Conservation (phyloP, 2,113 vertebrate species). For the Podarcis raffonei region DNA sequence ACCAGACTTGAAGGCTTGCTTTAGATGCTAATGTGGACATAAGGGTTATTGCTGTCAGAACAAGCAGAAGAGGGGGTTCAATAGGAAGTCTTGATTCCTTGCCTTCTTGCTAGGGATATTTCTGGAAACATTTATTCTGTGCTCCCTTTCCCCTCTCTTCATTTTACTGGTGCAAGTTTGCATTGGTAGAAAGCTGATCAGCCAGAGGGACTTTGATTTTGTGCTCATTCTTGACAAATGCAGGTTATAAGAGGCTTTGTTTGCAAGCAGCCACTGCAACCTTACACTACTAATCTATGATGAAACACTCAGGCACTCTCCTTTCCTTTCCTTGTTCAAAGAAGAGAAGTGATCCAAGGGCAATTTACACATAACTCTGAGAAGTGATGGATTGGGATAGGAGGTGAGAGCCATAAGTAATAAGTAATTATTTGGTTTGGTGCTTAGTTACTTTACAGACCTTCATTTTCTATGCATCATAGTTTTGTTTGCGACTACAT, state of each 20-base stretch:
- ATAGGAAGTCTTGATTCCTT: not conserved
- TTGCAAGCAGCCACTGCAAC: not conserved
- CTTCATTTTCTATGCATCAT: not conserved
- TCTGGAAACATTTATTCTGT: constrained; percentile 28
- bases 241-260: not conserved
- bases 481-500: constrained; percentile 25
- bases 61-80: constrained; percentile 19
- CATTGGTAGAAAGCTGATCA: not conserved
- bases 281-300: not conserved
- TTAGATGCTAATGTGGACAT: constrained; percentile 1
- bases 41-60: constrained; percentile 27
- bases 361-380: fast-evolving
- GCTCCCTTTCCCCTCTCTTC: not conserved
- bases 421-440: fast-evolving
- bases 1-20: constrained; percentile 3
- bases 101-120: not conserved
- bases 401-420: not conserved
- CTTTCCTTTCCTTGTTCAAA: not conserved
- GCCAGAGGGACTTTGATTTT: not conserved
- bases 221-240: not conserved
- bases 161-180: not conserved
- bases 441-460: not conserved
- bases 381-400: not conserved
- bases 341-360: not conserved
- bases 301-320: not conserved